These are phyloP conservation scores for Eilema depressum DNA, from an alignment of 2,888 invertebrate species.

Conservation along the genomic window DNA sequence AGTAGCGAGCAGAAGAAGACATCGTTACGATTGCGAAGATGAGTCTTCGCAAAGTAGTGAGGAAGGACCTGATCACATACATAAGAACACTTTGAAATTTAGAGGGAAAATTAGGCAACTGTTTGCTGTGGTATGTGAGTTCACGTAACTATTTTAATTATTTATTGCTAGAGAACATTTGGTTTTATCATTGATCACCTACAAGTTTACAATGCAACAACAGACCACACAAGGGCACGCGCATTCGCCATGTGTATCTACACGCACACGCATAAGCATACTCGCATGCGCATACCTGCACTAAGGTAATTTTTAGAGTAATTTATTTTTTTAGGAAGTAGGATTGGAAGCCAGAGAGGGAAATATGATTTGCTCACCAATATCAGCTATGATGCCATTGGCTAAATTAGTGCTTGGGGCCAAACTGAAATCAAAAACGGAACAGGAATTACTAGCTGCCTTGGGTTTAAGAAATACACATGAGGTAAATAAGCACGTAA, in stretches of 20 bases:
- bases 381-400: constrained; percentile 67
- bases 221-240: too few relatives aligned
- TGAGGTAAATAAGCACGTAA: constrained; percentile 30
- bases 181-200: neutral
- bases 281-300: neutral
- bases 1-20: neutral
- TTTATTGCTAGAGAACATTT: too few relatives aligned
- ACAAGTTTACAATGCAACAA: too few relatives aligned
- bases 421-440: constrained; percentile 23
- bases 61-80: constrained; percentile 1
- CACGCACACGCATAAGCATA: neutral
- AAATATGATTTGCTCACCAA: constrained; percentile 67
- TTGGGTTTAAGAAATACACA: constrained; percentile 46
- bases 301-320: too few relatives aligned
- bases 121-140: constrained; percentile 49
- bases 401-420: constrained; percentile 69
- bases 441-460: constrained; percentile 54
- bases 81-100: constrained; percentile 33
- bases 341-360: constrained; percentile 31
- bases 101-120: constrained; percentile 45
- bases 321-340: constrained; percentile 49
- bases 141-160: neutral
- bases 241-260: too few relatives aligned
- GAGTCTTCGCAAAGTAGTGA: neutral
- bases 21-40: neutral